Conservation (phyloP, 2,113 vertebrate genomes). For the Meleagris gallopavo region DNA sequence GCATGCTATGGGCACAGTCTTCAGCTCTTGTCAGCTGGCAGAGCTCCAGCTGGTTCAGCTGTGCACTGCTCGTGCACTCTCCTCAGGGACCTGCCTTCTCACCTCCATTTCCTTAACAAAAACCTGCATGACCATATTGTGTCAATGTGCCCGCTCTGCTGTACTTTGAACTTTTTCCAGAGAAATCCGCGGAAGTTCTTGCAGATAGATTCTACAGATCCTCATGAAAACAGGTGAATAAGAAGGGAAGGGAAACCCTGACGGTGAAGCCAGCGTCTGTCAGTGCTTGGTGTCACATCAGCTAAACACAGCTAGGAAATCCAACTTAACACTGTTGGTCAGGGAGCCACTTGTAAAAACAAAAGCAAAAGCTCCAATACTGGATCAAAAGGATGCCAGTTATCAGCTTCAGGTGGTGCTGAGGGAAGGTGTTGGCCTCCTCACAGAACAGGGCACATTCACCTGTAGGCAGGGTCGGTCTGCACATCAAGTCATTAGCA, state of each 20-base stretch:
- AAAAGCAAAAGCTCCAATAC: background rate
- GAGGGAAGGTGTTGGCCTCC: background rate
- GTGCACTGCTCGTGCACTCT: background rate
- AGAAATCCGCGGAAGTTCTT: background rate
- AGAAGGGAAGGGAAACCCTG: background rate
- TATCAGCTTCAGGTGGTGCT: background rate
- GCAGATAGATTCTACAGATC: background rate
- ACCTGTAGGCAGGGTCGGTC: background rate
- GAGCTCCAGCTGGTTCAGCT: background rate
- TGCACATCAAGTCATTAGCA: background rate
- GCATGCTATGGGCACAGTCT: background rate
- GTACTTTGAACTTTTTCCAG: background rate
- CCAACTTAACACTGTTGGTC: background rate
- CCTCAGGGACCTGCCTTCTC: background rate
- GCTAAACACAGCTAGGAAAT: background rate
- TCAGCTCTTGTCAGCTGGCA: background rate
- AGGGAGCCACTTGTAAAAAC: background rate
- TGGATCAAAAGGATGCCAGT: background rate
- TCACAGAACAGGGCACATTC: accelerated
- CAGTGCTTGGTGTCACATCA: background rate
- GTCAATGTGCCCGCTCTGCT: background rate
- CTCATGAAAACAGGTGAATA: background rate
- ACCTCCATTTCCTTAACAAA: background rate
- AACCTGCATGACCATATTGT: background rate
- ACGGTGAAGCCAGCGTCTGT: background rate